Conservation (phyloP, 2,113 vertebrate genomes). For the Hyaena hyaena region DNA sequence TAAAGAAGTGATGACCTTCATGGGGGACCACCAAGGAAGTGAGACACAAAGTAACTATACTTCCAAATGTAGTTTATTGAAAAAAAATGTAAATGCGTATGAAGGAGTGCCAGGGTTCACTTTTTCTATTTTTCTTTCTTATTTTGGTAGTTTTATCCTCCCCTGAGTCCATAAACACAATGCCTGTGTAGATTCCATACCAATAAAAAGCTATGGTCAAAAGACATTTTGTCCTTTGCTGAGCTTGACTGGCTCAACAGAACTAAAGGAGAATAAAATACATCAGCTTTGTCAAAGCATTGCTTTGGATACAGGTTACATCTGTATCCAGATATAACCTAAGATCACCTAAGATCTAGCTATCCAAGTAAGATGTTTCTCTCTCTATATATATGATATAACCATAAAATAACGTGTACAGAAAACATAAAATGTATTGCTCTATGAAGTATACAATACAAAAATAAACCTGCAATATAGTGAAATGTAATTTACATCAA, state of each 20-base stretch:
- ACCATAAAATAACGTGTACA: neutral
- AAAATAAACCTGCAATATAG: neutral
- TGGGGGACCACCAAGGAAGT: neutral
- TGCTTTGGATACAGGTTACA: neutral
- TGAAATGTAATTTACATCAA: neutral
- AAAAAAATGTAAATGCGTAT: neutral
- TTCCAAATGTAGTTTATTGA: neutral
- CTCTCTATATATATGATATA: neutral
- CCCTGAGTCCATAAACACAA: neutral
- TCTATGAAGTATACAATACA: neutral
- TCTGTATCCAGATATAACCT: neutral
- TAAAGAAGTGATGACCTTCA: neutral
- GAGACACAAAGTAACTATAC: neutral
- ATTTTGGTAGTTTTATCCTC: neutral
- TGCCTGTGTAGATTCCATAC: neutral
- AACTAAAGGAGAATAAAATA: neutral
- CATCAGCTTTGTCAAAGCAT: neutral
- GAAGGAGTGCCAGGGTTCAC: neutral
- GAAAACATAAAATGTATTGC: neutral
- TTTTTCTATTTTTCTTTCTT: neutral
- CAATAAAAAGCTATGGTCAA: neutral
- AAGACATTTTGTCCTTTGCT: neutral
- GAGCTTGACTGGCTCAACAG: neutral
- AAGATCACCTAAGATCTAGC: neutral
- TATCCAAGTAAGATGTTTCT: neutral